Evolutionary conservation across 2,113 vertebrate genomes (phyloP).

Genomic region (Dolichotis patagonum): DNA sequence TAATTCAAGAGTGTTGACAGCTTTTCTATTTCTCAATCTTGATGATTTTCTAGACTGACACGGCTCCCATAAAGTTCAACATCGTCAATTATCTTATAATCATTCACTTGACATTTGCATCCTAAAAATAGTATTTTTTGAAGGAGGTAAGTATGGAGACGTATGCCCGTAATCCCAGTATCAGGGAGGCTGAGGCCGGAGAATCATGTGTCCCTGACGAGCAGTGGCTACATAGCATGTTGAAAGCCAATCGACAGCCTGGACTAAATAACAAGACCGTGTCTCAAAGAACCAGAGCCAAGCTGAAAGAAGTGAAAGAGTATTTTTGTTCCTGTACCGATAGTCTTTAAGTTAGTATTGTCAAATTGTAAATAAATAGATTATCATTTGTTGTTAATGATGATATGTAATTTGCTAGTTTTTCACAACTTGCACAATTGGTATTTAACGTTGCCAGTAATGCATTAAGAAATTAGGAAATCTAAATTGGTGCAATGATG

Average conservation of each 20-base stretch:
- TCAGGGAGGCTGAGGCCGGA: neutral
- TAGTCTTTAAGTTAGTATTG: neutral
- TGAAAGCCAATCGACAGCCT: neutral
- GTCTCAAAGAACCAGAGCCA: neutral
- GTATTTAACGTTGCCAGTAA: neutral
- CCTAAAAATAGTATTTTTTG: neutral
- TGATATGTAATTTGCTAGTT: neutral
- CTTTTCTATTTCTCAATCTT: neutral
- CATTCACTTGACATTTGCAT: neutral
- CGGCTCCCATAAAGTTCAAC: neutral
- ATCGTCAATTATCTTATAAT: neutral
- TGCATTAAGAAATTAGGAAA: neutral
- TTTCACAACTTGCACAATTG: neutral
- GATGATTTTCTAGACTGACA: neutral
- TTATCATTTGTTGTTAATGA: neutral
- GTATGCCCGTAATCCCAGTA: neutral
- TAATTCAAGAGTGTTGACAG: neutral
- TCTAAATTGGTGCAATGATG: neutral
- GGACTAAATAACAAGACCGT: neutral
- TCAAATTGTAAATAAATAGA: neutral
- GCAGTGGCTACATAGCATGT: neutral
- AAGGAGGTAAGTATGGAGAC: neutral
- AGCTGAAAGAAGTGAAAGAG: neutral
- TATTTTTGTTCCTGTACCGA: neutral
- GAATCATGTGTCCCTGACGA: neutral